These are phyloP conservation scores for Metallyticus violacea DNA, from an alignment of 2,888 invertebrate genomes.

Conservation along the genomic window DNA sequence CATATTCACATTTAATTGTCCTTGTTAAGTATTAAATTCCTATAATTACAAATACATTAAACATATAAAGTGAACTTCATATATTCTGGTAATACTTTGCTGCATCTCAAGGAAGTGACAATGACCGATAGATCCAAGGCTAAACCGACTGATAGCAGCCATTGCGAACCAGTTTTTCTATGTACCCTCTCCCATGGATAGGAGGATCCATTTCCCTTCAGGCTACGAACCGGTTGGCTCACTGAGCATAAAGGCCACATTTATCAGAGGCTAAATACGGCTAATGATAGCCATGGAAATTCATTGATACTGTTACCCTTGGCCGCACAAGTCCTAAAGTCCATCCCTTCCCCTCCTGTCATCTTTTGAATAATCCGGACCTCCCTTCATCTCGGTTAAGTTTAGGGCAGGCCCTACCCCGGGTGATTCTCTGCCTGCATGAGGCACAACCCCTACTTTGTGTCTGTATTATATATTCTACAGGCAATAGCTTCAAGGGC, in stretches of 20 bases:
- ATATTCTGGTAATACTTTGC: no score
- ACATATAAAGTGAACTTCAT: no score
- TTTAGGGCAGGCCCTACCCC: not conserved
- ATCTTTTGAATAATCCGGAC: not conserved
- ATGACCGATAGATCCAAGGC: not conserved
- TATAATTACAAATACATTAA: no score
- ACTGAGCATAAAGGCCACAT: slow-evolving; percentile 9
- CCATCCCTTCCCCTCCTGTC: not conserved
- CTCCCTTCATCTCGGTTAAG: not conserved
- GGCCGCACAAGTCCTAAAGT: not conserved
- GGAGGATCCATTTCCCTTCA: not conserved
- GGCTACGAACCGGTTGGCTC: slow-evolving; percentile 1
- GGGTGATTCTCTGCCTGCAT: no score
- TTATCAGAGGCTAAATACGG: slow-evolving; percentile 24
- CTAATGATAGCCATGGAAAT: slow-evolving; percentile 26
- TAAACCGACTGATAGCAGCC: not conserved
- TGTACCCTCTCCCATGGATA: not conserved
- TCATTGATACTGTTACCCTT: slow-evolving; percentile 22
- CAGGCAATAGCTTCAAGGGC: not conserved
- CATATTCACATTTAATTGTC: no score
- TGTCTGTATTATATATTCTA: not conserved
- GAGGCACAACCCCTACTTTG: no score
- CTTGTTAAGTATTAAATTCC: no score
- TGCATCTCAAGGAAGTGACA: no score
- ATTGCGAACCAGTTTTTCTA: not conserved